Conservation (phyloP, 2,888 invertebrate species). For the Xestia ashworthii region DNA sequence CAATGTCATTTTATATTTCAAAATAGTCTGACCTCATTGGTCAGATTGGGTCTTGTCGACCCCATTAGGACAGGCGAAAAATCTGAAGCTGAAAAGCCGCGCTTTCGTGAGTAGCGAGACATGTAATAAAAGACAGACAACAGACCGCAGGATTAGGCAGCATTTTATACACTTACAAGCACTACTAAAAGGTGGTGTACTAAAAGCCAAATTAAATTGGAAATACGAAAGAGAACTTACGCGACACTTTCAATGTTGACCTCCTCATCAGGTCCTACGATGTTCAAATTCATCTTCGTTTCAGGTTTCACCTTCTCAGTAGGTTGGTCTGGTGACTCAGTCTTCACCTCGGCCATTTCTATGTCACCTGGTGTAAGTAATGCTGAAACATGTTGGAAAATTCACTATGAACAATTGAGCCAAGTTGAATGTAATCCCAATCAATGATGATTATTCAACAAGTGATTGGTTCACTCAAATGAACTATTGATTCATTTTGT, state of each 20-base stretch:
- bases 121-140: not conserved
- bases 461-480: not conserved
- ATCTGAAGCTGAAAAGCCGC: no score
- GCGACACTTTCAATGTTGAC: constrained; percentile 79
- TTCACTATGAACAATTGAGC: not conserved
- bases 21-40: no score
- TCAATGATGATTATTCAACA: not conserved
- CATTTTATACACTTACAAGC: not conserved
- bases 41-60: no score
- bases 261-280: constrained; percentile 84
- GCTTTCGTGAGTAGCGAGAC: not conserved
- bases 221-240: constrained; percentile 68
- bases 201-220: not conserved
- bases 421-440: not conserved
- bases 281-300: constrained; percentile 75
- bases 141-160: no score
- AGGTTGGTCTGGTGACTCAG: constrained; percentile 62
- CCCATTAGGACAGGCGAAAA: not conserved
- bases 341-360: constrained; percentile 75
- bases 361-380: constrained; percentile 72
- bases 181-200: not conserved
- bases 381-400: constrained; percentile 63
- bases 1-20: no score
- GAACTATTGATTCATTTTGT: not conserved
- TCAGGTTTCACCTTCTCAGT: constrained; percentile 64